phyloP scores from a whole-genome alignment of 1,140 invertebrate species.

The Tigriopus japonicus region DNA sequence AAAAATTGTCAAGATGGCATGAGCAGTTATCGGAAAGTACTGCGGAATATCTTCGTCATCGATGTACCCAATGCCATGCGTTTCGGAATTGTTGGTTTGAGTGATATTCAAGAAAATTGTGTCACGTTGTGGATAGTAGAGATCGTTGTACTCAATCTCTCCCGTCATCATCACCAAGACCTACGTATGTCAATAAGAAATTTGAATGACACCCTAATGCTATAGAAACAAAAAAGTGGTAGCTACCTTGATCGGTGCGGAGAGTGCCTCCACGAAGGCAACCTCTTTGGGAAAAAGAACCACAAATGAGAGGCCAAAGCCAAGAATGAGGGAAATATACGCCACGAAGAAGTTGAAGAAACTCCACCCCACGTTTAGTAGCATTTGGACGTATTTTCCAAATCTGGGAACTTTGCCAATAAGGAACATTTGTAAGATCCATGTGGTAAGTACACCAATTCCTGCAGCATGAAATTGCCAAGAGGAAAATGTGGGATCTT shows the following conservation, averaged over 20 bases:
- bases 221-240: no score
- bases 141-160: slow-evolving; percentile 61
- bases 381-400: slow-evolving; percentile 53
- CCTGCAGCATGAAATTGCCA: slow-evolving; percentile 69
- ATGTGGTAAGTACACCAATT: slow-evolving; percentile 57
- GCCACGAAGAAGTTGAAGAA: slow-evolving; percentile 55
- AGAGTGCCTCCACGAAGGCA: slow-evolving; percentile 21
- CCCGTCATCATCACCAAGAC: slow-evolving; percentile 75
- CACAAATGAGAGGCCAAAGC: slow-evolving; percentile 58
- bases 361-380: slow-evolving; percentile 34
- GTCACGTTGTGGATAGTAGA: slow-evolving; percentile 37
- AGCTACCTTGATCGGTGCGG: no score
- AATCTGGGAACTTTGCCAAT: slow-evolving; percentile 63
- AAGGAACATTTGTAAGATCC: slow-evolving; percentile 72
- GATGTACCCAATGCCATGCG: neutral
- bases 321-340: slow-evolving; percentile 54
- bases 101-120: neutral
- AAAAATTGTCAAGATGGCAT: slow-evolving; percentile 52
- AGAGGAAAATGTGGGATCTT: neutral
- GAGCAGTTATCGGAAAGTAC: slow-evolving; percentile 44
- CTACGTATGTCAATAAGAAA: slow-evolving; percentile 44
- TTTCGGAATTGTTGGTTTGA: neutral
- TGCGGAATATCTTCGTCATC: slow-evolving; percentile 27
- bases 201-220: slow-evolving; percentile 33
- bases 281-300: slow-evolving; percentile 53